Evolutionary conservation across 2,113 vertebrate genomes (phyloP), one percentile per base, ranked within the genome.

Genomic region (Oreotrochilus melanogaster): DNA sequence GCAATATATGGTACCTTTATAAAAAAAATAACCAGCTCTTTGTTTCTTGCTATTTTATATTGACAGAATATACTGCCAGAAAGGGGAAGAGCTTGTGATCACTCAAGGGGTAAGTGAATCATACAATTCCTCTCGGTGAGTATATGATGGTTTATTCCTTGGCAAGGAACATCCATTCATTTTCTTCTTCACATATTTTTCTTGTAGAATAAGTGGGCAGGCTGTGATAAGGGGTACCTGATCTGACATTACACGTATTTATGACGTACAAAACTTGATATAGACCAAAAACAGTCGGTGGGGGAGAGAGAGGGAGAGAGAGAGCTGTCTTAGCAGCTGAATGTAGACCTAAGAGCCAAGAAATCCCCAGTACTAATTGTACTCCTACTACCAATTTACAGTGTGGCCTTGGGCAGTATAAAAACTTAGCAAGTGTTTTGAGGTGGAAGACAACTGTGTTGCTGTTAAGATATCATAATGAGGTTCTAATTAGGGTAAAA

Each of bases 401-500:
- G 47, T 27, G 28, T 93, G 75, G 66, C 74, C 81, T 85, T 85
- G 88, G 73, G 56, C 45, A 48, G 71, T 66, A 37, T 58, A 76
- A 83, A 83, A 92, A 86, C 30, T 86, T 51, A 78, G 61, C 45
- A 81, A 81, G 57, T 64, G 43, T 84, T 84, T 78, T 58, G 69
- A 92, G 84, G 73, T 87, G 37, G 78, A 85, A 89, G 53, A 74
- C 25, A 54, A 19, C 57, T 94, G 71, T 58, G 51, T 71, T 95
- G 58, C 72, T 81, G 62, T 51, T 93, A 87, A 91, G 53, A 43
- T 35, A n/a, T 71, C 22, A 78, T 86, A 89, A 92, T 70, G 83
- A 92, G 47, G 45, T 24, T 92, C 88, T 88, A 93, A 86, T 88
- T 76, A 84, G 43, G 35, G 22, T 67, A 76, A 94, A 93, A 80